Evolutionary conservation across 2,113 vertebrate genomes (phyloP).

Genomic region (Panurus biarmicus): DNA sequence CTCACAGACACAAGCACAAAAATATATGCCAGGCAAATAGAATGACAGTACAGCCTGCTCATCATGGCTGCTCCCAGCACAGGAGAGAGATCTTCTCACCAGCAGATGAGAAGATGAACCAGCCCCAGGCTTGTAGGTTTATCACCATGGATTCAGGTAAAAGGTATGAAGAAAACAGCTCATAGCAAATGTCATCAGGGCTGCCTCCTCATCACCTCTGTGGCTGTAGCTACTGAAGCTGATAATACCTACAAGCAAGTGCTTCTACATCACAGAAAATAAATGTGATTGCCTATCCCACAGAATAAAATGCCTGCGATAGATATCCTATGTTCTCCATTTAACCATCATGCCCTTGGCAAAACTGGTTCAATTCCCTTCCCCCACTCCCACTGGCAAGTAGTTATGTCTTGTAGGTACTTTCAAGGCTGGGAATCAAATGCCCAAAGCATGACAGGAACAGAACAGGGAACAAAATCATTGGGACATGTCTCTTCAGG

Average conservation of each 20-base stretch:
- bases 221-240: background rate
- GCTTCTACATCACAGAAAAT: background rate
- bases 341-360: slow-evolving; percentile 22
- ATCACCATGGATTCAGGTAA: background rate
- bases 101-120: background rate
- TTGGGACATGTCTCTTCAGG: slow-evolving; percentile 47
- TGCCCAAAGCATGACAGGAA: slow-evolving; percentile 21
- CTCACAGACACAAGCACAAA: background rate
- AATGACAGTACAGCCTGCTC: background rate
- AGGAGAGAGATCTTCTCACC: background rate
- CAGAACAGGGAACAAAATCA: slow-evolving; percentile 12
- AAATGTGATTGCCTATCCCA: background rate
- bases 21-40: background rate
- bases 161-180: background rate
- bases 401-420: slow-evolving; percentile 1
- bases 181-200: background rate
- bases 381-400: background rate
- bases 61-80: background rate
- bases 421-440: slow-evolving; percentile 27
- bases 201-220: background rate
- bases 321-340: slow-evolving; percentile 10
- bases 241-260: background rate
- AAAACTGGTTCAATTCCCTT: background rate
- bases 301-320: background rate
- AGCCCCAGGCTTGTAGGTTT: background rate